Evolutionary conservation across 2,113 vertebrate genomes (phyloP), one percentile per base, ranked within the genome.

Genomic region (Herpailurus yagouaroundi): DNA sequence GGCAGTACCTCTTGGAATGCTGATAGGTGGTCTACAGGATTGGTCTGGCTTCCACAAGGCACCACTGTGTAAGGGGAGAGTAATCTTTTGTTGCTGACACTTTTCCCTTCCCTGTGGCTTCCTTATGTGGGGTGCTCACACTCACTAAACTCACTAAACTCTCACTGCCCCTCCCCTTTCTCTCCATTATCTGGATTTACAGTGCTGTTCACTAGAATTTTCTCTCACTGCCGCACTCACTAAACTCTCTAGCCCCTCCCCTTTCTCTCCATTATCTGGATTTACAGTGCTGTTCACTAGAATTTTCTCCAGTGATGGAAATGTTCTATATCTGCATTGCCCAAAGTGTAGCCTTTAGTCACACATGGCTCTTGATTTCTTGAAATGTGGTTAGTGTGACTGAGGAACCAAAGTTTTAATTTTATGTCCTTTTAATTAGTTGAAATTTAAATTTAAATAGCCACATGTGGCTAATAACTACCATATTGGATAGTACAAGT

Each of bases 401-500:
- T 6, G 15, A 84, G 38, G 25, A 89, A 69, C 18, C 7, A 1
- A 69, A 69, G 38, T n/a, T 93, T 89, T 48, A 33, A 87, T 81
- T 31, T 81, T 68, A 68, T 31, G 36, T 71, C 29, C 81, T 57
- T 4, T 73, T 74, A 71, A 88, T 69, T 93, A 63, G 38, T 57
- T 86, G 25, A 76, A 74, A 90, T 52, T 89, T 68, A 92, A 94
- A 85, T 63, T 90, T 69, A 55, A 95, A 33, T 60, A 77, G 63
- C 13, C 15, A 73, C 4, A 1, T 41, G 31, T 86, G 31, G 33
- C 69, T 88, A n/a, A 29, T 81, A 6, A 84, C 68, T 88, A 71
- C 16, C 45, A 31, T 64, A 86, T 36, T 57, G 87, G 55, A 57
- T 7, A 38, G 0, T 11, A 7, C 5, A 45, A 81, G n/a, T 81